Evolutionary conservation across 2,888 invertebrate genomes (phyloP).

Genomic region (Anoplius nigerrimus): DNA sequence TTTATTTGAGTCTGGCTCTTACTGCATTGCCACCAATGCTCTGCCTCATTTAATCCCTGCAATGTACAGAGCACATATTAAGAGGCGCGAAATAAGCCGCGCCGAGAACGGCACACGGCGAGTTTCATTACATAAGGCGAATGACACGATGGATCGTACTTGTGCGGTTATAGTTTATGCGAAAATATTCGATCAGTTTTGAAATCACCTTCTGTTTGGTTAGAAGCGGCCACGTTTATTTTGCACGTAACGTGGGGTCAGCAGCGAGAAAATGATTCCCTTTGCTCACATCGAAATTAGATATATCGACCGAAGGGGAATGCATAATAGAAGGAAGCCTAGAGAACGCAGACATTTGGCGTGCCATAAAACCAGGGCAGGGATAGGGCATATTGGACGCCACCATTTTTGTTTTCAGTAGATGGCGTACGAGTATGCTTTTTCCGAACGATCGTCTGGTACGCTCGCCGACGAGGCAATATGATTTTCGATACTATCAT

Average conservation of each 20-base stretch:
- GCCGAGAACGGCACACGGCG: conserved; percentile 44
- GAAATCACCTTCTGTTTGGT: conserved; percentile 64
- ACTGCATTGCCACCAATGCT: conserved; percentile 42
- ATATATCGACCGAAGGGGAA: conserved; percentile 64
- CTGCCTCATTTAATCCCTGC: conserved; percentile 39
- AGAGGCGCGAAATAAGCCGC: conserved; percentile 31
- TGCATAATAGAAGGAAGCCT: conserved; percentile 68
- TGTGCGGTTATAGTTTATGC: conserved; percentile 66
- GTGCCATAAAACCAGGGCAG: conserved; percentile 70
- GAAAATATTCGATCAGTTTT: conserved; percentile 46
- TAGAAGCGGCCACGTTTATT: conserved; percentile 61
- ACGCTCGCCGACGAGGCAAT: too few relatives aligned
- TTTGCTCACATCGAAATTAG: conserved; percentile 64
- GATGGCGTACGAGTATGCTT: conserved; percentile 60
- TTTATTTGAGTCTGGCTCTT: conserved; percentile 19
- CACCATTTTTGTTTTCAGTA: conserved; percentile 73
- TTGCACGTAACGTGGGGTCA: conserved; percentile 58
- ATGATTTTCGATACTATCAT: neutral
- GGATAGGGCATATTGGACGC: conserved; percentile 72
- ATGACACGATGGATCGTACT: conserved; percentile 57
- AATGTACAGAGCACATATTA: conserved; percentile 38
- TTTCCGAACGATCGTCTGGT: too few relatives aligned
- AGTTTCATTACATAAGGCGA: conserved; percentile 66
- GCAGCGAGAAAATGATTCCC: conserved; percentile 56
- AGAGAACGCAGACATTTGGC: conserved; percentile 71